Base-by-base conservation (phyloP, 2,888 invertebrate genomes). In the Uropetala carovei region DNA sequence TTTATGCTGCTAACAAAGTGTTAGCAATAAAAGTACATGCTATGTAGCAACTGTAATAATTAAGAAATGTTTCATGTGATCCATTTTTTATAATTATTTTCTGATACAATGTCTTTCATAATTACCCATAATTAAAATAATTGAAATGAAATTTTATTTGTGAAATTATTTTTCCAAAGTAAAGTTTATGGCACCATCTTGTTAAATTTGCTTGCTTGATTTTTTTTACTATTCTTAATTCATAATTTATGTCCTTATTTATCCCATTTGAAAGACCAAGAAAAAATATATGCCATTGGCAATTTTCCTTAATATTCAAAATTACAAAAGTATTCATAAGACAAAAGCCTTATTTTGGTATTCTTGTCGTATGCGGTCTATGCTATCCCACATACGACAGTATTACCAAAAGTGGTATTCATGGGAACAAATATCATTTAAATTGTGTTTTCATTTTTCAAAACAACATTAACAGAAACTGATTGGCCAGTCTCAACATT, bases 41-140 rank as follows among this genome's bases (percentile, higher is more conserved):
- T 30, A 8, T 89, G 89, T 89, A 43, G 64, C 60, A 64, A 64
- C n/a, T 43, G 30, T 60, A 68, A 43, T 89, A 43, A 60, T 64
- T 89, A 64, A 43, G 43, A 58, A 83, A 18, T 27, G 16, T 56
- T 30, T 89, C 18, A 83, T 83, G 89, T 89, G 89, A 89, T 89
- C 89, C 68, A 89, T 1, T 89, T 83, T 89, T 89, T 89, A 89
- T 89, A 89, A 60, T 56, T 89, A 89, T 89, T 86, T 86, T 86
- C 89, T 43, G 60, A 89, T 89, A 64, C 58, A 89, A n/a, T 89
- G 89, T 89, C 89, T 89, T 89, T 89, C 89, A 64, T 89, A 89
- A 89, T 30, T 11, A 60, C 43, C n/a, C 64, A 43, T n/a, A 43
- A 89, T 89, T 89, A 89, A 89, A 89, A 83, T 18, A 64, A 89